A percentile compares a stretch with the other conserved stretches of the same genome.
Conservation (phyloP, 2,888 invertebrate species). For the Nudaria mundana region DNA sequence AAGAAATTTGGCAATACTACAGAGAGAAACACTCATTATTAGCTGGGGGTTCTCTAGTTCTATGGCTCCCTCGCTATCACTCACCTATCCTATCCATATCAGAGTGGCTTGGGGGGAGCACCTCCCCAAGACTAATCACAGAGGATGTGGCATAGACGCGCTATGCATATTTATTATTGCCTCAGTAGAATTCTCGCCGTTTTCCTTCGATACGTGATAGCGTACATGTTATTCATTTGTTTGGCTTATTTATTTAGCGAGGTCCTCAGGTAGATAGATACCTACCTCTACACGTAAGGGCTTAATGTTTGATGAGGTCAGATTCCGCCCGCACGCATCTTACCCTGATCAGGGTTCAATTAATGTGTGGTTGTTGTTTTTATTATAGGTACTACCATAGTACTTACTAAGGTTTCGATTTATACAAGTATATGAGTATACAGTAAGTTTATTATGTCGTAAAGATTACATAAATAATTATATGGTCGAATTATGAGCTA, state of each 20-base stretch:
- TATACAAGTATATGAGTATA: too few relatives aligned
- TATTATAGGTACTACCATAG: slow-evolving; percentile 1
- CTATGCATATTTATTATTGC: slow-evolving; percentile 79
- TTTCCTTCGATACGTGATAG: slow-evolving; percentile 52
- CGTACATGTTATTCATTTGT: slow-evolving; percentile 77
- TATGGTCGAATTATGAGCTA: too few relatives aligned
- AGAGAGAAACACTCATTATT: slow-evolving; percentile 73
- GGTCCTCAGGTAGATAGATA: slow-evolving; percentile 61
- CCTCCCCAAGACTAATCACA: slow-evolving; percentile 75
- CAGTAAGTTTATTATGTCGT: too few relatives aligned
- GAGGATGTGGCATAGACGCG: slow-evolving; percentile 78
- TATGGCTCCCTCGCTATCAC: slow-evolving; percentile 73
- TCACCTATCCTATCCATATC: slow-evolving; percentile 78
- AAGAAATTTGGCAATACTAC: slow-evolving; percentile 75
- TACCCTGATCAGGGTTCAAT: slow-evolving; percentile 49
- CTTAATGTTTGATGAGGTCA: slow-evolving; percentile 76
- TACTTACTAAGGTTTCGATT: neutral
- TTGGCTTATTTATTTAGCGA: slow-evolving; percentile 72
- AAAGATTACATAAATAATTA: too few relatives aligned
- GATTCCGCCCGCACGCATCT: slow-evolving; percentile 58
- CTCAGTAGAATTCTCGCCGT: slow-evolving; percentile 71
- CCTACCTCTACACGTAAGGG: slow-evolving; percentile 33
- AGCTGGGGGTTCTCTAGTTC: slow-evolving; percentile 70
- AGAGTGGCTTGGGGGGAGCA: slow-evolving; percentile 47
- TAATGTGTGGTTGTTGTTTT: slow-evolving; percentile 50